Evolutionary conservation across 1,140 invertebrate species (phyloP).

Genomic region (Drosophila pallidifrons): DNA sequence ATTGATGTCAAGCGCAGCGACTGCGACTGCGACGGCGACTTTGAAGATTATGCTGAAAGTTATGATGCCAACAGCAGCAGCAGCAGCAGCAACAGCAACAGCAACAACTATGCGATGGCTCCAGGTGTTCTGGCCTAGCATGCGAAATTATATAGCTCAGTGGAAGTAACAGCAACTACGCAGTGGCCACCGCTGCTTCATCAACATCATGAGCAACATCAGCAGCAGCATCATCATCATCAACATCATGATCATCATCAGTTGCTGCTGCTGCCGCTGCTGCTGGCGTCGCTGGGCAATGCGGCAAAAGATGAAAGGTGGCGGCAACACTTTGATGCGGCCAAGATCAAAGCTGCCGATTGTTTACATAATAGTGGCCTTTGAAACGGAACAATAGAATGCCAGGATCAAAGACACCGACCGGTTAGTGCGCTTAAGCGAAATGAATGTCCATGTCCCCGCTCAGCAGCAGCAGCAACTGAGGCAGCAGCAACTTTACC

Average conservation of each 20-base stretch:
- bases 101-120: slow-evolving; percentile 46
- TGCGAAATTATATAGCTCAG: slow-evolving; percentile 79
- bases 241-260: slow-evolving; percentile 32
- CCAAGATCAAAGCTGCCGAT: slow-evolving; percentile 85
- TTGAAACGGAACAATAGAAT: slow-evolving; percentile 85
- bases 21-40: slow-evolving; percentile 58
- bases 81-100: slow-evolving; percentile 31
- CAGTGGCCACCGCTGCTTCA: slow-evolving; percentile 59
- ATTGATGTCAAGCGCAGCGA: slow-evolving; percentile 76
- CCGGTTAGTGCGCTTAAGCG: slow-evolving; percentile 78
- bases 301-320: slow-evolving; percentile 80
- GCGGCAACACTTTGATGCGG: slow-evolving; percentile 84
- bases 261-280: slow-evolving; percentile 38
- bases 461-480: not conserved
- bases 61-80: slow-evolving; percentile 60
- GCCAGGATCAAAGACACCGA: slow-evolving; percentile 84
- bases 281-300: slow-evolving; percentile 59
- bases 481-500: not conserved
- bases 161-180: slow-evolving; percentile 71
- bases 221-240: slow-evolving; percentile 4
- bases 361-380: slow-evolving; percentile 85
- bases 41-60: slow-evolving; percentile 82
- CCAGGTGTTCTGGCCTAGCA: slow-evolving; percentile 64
- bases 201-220: slow-evolving; percentile 34
- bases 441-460: slow-evolving; percentile 79